Evolutionary conservation across 1,140 invertebrate species (phyloP), one percentile per base, ranked within the genome.

Genomic region (Teleogryllus occipitalis): DNA sequence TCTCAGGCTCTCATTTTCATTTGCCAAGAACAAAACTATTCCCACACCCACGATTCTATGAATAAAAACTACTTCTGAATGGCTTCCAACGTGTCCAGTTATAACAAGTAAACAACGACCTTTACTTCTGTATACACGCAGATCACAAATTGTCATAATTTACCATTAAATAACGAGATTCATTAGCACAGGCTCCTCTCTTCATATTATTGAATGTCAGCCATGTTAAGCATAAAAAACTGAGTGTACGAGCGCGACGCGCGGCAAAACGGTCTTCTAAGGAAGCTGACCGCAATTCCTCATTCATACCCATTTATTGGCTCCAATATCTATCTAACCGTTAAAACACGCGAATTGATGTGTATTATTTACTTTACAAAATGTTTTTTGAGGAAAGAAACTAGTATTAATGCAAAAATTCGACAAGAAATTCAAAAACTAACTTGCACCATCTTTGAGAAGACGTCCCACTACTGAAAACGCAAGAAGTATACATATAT

Each of bases 141-240:
- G 10, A 7, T 14, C 47, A 21, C 22, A 79, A 18, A 73, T 7
- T 21, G 8, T 3, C 18, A 74, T 79, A 80, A 80, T 80, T 65
- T 80, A 80, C 79, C 79, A 74, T 80, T 72, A 80, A 80, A 47
- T 76, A 76, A 80, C 49, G 79, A 65, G 47, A 80, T 21, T 80
- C 79, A 80, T 80, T 14, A 22, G 49, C 48, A 47, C 75, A 77
- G 79, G 48, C 76, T 54, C 48, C 49, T 74, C 47, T 74, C 76
- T 77, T 75, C 79, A 48, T 80, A 80, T 80, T 76, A 77, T 80
- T 80, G 74, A 54, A 80, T 80, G 79, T 80, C 79, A 80, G 79
- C 79, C 79, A 80, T 80, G 73, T 75, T 80, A 80, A 74, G 79
- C 79, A 80, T 80, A 80, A 80, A 80, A 80, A 80, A 80, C 79